Conservation (phyloP, 2,888 invertebrate genomes). For the Drosophila cognata region DNA sequence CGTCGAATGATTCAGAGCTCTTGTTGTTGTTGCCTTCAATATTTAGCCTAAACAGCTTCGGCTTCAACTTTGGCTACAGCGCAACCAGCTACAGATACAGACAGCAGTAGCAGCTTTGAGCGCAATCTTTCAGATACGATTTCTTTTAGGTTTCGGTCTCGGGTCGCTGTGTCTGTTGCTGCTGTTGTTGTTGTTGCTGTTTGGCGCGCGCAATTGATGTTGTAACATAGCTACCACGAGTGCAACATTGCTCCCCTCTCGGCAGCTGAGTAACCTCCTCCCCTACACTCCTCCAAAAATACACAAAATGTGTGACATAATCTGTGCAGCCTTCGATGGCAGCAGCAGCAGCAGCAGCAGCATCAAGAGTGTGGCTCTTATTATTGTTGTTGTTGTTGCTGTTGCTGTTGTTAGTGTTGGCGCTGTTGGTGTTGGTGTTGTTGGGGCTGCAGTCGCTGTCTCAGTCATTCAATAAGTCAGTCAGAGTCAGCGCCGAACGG, state of each 20-base stretch:
- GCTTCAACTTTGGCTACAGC: conserved; percentile 10
- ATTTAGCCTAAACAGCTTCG: conserved; percentile 56
- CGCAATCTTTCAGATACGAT: conserved; percentile 76
- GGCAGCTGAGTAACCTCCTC: conserved; percentile 29
- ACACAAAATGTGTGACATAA: conserved; percentile 79
- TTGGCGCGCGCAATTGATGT: conserved; percentile 81
- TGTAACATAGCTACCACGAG: conserved; percentile 81
- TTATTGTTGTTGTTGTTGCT: conserved; percentile 17
- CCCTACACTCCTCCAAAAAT: conserved; percentile 65
- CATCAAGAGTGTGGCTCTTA: conserved; percentile 24
- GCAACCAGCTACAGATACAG: conserved; percentile 55
- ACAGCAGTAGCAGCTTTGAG: conserved; percentile 36
- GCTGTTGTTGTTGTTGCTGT: conserved; percentile 56
- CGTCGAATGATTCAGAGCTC: conserved; percentile 50
- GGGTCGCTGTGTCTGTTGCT: conserved; percentile 47
- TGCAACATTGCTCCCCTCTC: conserved; percentile 67
- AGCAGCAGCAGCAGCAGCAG: conserved; percentile 31
- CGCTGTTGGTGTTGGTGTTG: conserved; percentile 7
- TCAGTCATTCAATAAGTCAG: conserved; percentile 80
- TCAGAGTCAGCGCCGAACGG: conserved; percentile 65
- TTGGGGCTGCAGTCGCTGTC: conserved; percentile 55
- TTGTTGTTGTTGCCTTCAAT: conserved; percentile 28
- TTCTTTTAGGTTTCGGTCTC: conserved; percentile 71
- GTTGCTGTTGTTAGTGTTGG: conserved; percentile 12
- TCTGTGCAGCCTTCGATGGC: conserved; percentile 79